These are phyloP conservation scores for Pelobates cultripes DNA, from an alignment of 2,797 vertebrate genomes.

Conservation along the genomic window DNA sequence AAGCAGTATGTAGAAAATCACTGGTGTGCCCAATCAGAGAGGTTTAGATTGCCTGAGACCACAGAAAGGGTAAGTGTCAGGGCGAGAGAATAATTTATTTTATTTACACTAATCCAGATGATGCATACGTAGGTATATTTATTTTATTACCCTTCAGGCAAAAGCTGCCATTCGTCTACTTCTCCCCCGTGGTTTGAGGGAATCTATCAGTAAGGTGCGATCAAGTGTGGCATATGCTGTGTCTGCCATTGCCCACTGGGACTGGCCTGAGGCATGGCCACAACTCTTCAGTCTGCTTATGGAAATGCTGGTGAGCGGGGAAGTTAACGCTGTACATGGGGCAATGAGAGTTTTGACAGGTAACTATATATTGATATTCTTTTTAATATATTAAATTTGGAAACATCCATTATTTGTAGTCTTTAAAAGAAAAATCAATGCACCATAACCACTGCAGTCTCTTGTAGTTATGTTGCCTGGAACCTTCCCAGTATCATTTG, in stretches of 20 bases:
- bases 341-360: constrained; percentile 98
- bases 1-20: constrained; percentile 99
- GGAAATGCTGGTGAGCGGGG: constrained; percentile 97
- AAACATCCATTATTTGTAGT: too few relatives aligned
- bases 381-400: background rate
- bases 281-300: constrained; percentile 95
- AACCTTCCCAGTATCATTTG: too few relatives aligned
- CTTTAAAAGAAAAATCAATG: too few relatives aligned
- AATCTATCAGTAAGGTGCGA: constrained; percentile 97
- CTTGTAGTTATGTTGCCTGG: too few relatives aligned
- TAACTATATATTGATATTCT: constrained; percentile 58
- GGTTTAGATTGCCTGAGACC: constrained; percentile 95
- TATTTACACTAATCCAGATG: background rate
- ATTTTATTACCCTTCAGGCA: constrained; percentile 75
- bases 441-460: too few relatives aligned
- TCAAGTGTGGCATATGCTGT: constrained; percentile 96
- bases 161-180: constrained; percentile 94
- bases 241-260: constrained; percentile 97
- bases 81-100: background rate
- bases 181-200: constrained; percentile 87
- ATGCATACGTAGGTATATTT: background rate
- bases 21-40: constrained; percentile 97
- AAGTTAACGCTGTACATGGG: constrained; percentile 92
- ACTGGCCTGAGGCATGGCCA: constrained; percentile 98
- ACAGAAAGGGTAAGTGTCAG: constrained; percentile 85